phyloP scores from a whole-genome alignment of 2,888 invertebrate species.

The Caenorhabditis sp. region DNA sequence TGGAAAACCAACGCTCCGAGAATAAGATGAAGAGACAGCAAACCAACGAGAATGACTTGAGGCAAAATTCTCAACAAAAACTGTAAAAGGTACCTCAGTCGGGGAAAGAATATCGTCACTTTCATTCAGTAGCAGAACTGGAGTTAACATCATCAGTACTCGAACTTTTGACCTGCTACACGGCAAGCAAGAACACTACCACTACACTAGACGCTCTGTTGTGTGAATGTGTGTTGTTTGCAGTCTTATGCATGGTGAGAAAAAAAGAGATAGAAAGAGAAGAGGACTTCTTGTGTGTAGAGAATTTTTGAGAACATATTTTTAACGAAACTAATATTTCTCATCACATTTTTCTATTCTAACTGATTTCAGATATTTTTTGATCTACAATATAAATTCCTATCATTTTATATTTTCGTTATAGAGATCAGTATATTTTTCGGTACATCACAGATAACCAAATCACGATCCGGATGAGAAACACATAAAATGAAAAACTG shows the following conservation, averaged over 20 bases:
- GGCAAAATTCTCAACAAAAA: conserved; percentile 28
- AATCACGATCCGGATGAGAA: too few species aligned
- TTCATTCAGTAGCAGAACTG: conserved; percentile 43
- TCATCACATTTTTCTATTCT: too few species aligned
- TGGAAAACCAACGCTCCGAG: conserved; percentile 38
- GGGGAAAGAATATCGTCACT: conserved; percentile 39
- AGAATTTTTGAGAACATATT: neutral
- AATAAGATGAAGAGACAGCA: conserved; percentile 17
- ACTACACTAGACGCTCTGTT: conserved; percentile 28
- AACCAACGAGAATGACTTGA: conserved; percentile 29
- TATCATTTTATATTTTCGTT: too few species aligned
- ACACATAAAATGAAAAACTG: too few species aligned
- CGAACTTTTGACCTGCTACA: conserved; percentile 12
- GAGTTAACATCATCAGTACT: conserved; percentile 28
- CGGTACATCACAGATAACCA: too few species aligned
- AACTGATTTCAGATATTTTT: too few species aligned
- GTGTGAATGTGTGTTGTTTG: neutral
- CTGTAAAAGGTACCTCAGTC: conserved; percentile 34
- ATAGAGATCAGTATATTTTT: too few species aligned
- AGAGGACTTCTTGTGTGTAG: neutral
- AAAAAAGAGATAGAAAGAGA: neutral
- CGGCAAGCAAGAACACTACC: conserved; percentile 16
- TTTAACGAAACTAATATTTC: too few species aligned
- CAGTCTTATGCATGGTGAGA: neutral
- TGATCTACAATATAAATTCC: too few species aligned